These are phyloP conservation scores for Hydrophis major DNA, from an alignment of 2,797 vertebrate genomes.

Conservation along the genomic window DNA sequence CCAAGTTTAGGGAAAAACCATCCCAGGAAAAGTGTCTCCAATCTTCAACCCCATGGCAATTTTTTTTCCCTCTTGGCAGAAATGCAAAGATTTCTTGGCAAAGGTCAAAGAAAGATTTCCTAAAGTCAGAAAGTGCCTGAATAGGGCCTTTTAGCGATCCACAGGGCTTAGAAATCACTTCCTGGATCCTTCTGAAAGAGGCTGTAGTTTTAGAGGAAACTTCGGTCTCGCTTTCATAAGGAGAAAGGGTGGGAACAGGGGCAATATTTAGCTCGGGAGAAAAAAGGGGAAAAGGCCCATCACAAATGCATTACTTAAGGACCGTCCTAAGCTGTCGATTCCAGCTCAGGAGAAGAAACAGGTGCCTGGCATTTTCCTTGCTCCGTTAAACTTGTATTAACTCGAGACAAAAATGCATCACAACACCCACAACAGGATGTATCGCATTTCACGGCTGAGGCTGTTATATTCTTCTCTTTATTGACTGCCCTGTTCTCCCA, in stretches of 20 bases:
- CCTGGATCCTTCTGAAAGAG: not conserved
- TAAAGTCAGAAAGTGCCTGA: not conserved
- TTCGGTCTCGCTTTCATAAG: not conserved
- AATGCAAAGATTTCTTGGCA: not conserved
- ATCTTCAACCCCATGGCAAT: not conserved
- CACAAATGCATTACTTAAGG: constrained; percentile 3
- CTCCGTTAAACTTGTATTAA: constrained; percentile 16
- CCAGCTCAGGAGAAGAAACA: not conserved
- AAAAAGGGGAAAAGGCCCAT: not conserved
- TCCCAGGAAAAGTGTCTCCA: not conserved
- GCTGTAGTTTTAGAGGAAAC: not conserved
- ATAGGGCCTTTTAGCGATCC: not conserved
- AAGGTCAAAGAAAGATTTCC: not conserved
- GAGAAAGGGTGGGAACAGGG: not conserved
- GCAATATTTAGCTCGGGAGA: not conserved
- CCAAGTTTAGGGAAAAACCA: not conserved
- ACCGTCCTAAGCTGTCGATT: not conserved
- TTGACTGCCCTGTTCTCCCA: fast-evolving
- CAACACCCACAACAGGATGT: not conserved
- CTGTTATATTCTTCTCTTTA: not conserved
- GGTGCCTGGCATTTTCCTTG: constrained; percentile 12
- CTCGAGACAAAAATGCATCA: not conserved
- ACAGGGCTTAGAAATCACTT: not conserved
- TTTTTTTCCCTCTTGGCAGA: not conserved
- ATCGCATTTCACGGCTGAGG: not conserved